Conservation (phyloP, 2,797 vertebrate genomes). For the Thripadectes ignobilis region DNA sequence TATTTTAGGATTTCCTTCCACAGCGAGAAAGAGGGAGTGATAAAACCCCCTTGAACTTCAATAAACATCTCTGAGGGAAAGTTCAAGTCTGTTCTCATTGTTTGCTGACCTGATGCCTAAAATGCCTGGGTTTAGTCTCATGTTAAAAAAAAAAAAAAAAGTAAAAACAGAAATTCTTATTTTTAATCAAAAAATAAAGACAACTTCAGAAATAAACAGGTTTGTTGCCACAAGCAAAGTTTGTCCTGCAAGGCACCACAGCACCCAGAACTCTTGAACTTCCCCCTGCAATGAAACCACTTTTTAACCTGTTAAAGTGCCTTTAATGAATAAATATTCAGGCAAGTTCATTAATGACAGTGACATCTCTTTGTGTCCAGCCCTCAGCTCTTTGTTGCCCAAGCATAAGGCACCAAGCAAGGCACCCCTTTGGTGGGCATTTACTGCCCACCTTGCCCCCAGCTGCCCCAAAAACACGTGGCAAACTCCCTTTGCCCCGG, state of each 20-base stretch:
- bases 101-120: not conserved
- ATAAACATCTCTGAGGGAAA: conserved; percentile 25
- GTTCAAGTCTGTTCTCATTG: not conserved
- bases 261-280: not conserved
- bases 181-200: not conserved
- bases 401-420: not conserved
- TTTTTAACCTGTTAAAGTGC: not conserved
- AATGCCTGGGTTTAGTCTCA: not conserved
- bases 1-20: conserved; percentile 63
- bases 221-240: not conserved
- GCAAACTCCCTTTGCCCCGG: not conserved
- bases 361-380: not conserved
- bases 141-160: not conserved
- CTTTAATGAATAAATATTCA: not conserved
- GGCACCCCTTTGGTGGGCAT: too few species aligned
- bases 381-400: not conserved
- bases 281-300: not conserved
- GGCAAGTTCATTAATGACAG: not conserved
- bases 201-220: not conserved
- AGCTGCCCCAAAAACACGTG: not conserved
- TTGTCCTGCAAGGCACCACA: not conserved
- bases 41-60: conserved; percentile 9
- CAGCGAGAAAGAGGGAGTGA: conserved; percentile 30
- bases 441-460: not conserved
- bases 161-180: not conserved